These are phyloP conservation scores for Cryptophagus acutangulus DNA, from an alignment of 2,888 invertebrate species.

Conservation along the genomic window DNA sequence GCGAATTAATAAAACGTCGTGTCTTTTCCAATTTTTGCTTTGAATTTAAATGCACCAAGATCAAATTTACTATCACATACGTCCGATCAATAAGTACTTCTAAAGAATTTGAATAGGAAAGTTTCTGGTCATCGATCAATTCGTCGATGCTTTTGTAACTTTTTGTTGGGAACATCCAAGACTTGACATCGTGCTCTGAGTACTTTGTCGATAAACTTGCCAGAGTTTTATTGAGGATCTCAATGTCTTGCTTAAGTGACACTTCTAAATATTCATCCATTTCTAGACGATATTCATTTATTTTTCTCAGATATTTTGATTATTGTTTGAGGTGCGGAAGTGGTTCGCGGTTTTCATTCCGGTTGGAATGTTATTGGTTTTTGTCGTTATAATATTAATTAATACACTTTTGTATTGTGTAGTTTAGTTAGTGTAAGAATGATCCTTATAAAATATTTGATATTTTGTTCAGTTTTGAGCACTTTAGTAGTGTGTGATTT, in stretches of 20 bases:
- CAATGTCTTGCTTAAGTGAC: conserved; percentile 27
- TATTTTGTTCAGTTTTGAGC: too few relatives aligned
- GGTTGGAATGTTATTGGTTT: too few relatives aligned
- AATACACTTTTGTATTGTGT: too few relatives aligned
- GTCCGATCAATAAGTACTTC: conserved; percentile 27
- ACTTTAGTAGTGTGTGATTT: too few relatives aligned
- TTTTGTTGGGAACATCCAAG: conserved; percentile 29
- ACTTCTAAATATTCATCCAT: conserved; percentile 6
- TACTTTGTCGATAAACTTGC: not conserved
- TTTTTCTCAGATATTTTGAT: too few relatives aligned
- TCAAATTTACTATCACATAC: conserved; percentile 4
- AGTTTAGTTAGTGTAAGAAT: too few relatives aligned
- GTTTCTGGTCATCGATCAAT: too few relatives aligned
- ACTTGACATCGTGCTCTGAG: conserved; percentile 17
- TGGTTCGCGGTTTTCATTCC: too few relatives aligned
- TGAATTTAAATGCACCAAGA: not conserved
- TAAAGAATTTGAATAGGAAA: conserved; percentile 17
- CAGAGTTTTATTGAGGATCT: conserved; percentile 11
- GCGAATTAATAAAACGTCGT: too few relatives aligned
- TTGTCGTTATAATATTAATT: too few relatives aligned
- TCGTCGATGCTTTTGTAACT: conserved; percentile 19
- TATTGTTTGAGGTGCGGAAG: too few relatives aligned
- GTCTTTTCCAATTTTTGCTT: conserved; percentile 19
- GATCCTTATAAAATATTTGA: too few relatives aligned
- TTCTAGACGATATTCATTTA: not conserved